Conservation (phyloP, 1,140 invertebrate species). For the Heliconius nattereri region DNA sequence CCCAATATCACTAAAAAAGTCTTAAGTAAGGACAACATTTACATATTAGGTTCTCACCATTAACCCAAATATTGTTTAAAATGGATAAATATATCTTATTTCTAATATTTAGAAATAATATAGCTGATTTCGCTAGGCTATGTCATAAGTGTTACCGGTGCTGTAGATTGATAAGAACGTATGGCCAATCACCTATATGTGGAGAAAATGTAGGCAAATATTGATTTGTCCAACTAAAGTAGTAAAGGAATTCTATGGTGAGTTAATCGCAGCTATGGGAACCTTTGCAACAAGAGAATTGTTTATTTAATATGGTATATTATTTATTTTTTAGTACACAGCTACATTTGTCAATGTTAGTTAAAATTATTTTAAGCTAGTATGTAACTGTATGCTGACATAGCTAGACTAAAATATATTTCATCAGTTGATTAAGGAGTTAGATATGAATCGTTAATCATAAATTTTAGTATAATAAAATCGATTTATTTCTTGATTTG, state of each 20-base stretch:
- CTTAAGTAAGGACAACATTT: too few species aligned
- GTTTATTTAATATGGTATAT: not conserved
- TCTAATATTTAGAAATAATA: not conserved
- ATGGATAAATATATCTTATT: too few species aligned
- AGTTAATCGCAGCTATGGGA: not conserved
- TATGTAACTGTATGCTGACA: too few species aligned
- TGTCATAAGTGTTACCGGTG: not conserved
- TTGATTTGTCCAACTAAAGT: not conserved
- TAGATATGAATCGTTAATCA: too few species aligned
- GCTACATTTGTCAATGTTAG: not conserved
- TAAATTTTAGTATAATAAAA: too few species aligned
- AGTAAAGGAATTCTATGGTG: not conserved
- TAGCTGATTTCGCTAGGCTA: not conserved
- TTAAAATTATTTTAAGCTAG: too few species aligned
- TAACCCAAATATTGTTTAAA: too few species aligned
- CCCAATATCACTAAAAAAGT: too few species aligned
- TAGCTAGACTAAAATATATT: too few species aligned
- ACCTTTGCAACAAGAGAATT: not conserved
- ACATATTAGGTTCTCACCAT: too few species aligned
- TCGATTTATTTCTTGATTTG: too few species aligned
- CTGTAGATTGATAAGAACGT: not conserved
- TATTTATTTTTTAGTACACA: not conserved
- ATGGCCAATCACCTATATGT: not conserved
- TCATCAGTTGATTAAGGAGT: too few species aligned
- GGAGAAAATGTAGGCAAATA: not conserved